phyloP scores from a whole-genome alignment of 2,888 invertebrate genomes.

The Troides oblongomaculatus region DNA sequence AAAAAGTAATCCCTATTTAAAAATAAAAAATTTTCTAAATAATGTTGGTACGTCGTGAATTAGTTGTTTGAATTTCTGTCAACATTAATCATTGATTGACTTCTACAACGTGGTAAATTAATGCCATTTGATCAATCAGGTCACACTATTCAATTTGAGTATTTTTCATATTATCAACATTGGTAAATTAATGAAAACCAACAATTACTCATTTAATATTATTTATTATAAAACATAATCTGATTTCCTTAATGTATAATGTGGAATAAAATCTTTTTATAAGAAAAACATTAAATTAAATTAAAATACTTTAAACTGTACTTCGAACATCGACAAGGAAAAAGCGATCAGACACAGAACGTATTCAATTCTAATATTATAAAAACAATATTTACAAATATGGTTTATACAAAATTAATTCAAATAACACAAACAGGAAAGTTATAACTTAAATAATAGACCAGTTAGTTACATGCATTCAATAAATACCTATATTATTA shows the following conservation, averaged over 20 bases:
- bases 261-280: slow-evolving; percentile 20
- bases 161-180: neutral
- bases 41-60: neutral
- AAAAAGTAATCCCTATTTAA: no score
- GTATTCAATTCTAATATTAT: slow-evolving; percentile 10
- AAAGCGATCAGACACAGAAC: slow-evolving; percentile 9
- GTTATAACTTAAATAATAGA: slow-evolving; percentile 17
- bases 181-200: no score
- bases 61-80: neutral
- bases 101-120: neutral
- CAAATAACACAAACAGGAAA: slow-evolving; percentile 27
- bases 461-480: slow-evolving; percentile 18
- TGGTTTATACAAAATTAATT: slow-evolving; percentile 19
- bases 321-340: neutral
- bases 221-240: no score
- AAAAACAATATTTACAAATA: slow-evolving; percentile 29
- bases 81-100: neutral
- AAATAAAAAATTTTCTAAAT: neutral
- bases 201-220: no score
- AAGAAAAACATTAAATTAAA: slow-evolving; percentile 23
- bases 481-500: slow-evolving; percentile 30
- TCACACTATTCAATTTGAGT: neutral
- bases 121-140: neutral
- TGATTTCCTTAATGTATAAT: neutral
- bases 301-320: slow-evolving; percentile 18